Evolutionary conservation across 1,140 invertebrate species (phyloP), one percentile per base, ranked within the genome.

Genomic region (Aradophagus sp.): DNA sequence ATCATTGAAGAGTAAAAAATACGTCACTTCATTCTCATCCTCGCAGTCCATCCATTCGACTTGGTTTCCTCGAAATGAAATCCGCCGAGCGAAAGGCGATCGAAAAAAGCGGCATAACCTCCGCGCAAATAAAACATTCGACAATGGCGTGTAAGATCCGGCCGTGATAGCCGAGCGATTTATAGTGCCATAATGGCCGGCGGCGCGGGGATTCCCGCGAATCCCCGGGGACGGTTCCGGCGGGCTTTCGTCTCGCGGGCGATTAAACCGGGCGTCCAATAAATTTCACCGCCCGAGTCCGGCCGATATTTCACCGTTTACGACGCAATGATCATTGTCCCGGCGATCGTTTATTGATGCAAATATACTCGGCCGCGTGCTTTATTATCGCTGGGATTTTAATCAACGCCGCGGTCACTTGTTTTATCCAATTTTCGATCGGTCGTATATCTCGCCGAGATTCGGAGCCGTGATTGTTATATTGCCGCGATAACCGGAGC

Each of bases 211-310:
- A 56, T 66, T 66, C 52, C 36, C 31, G 53, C 38, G 52, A 67
- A 67, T 50, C 17, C 53, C 44, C 20, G 12, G 35, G 35, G 52
- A 56, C 50, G 14, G 16, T 56, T 55, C 50, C 17, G 47, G 11
- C 29, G 19, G 31, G 50, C 44, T 66, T 66, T 56, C 44, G 29
- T 58, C 63, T 58, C 44, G 50, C 36, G 27, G 23, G 42, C 61
- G 68, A 65, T 65, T 71, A 65, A 71, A 71, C n/a, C 29, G 17
- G n/a, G 48, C 35, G 56, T 61, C 69, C 58, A 72, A 72, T 72
- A 72, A 72, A 66, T 61, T 72, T 59, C 19, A 23, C 23, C 41
- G 20, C 34, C 27, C 27, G 14, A 20, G 27, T 13, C 23, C 32
- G 16, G 27, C 27, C 35, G 35, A 63, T 63, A 53, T 70, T 70